Percentiles rank a stretch among this genome's conserved stretches.
phyloP scores from a whole-genome alignment of 2,113 vertebrate species.

The Tyrannus savana region DNA sequence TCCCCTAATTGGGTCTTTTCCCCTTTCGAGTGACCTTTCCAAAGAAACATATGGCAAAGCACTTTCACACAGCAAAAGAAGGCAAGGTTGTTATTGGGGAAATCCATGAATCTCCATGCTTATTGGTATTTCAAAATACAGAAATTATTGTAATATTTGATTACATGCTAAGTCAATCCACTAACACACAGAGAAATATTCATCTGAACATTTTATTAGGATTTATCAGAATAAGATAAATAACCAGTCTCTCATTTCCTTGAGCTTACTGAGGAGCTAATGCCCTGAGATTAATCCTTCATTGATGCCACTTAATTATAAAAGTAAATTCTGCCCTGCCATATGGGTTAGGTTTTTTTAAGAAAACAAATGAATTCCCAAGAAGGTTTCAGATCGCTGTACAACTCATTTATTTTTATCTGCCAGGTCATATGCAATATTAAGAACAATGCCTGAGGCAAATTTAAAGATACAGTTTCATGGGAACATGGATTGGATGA shows the following conservation, averaged over 20 bases:
- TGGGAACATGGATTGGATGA: neutral
- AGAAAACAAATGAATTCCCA: neutral
- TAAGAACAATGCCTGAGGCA: constrained; percentile 7
- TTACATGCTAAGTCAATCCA: neutral
- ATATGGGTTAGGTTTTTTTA: neutral
- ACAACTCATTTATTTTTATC: constrained; percentile 14
- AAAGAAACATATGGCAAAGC: neutral
- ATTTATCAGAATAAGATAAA: constrained; percentile 22
- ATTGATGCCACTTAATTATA: constrained; percentile 16
- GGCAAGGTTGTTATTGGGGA: neutral
- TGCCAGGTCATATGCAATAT: neutral
- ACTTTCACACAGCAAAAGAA: neutral
- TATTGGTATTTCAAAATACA: neutral
- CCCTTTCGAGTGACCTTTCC: neutral
- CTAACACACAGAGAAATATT: neutral
- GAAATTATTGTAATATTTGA: neutral
- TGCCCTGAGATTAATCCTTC: neutral
- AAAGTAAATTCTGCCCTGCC: constrained; percentile 17
- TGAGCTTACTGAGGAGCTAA: constrained; percentile 3
- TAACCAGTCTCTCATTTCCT: neutral
- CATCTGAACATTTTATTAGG: neutral
- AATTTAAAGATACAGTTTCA: constrained; percentile 15
- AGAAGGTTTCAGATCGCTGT: neutral
- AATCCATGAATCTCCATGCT: neutral
- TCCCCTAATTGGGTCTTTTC: neutral